These are phyloP conservation scores for Phymastichus coffea DNA, from an alignment of 1,140 invertebrate genomes.

Conservation along the genomic window DNA sequence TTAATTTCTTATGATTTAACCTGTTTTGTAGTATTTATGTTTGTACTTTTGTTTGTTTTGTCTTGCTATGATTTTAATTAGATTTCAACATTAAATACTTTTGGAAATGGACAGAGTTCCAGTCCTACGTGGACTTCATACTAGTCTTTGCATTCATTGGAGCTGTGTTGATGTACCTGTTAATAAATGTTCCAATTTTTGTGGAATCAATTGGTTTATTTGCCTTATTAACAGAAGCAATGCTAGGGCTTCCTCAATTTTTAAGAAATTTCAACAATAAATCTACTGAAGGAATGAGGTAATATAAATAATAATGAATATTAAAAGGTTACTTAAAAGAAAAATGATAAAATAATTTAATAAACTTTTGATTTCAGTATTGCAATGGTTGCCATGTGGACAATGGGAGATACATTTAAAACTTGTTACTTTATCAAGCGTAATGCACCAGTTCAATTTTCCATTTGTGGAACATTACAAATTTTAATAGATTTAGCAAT, in stretches of 20 bases:
- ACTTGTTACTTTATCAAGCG: conserved; percentile 92
- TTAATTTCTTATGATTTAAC: not conserved
- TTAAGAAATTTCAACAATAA: conserved; percentile 84
- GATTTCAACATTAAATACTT: conserved; percentile 91
- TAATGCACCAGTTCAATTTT: conserved; percentile 91
- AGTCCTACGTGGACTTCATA: conserved; percentile 93
- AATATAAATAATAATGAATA: conserved; percentile 26
- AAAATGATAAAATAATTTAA: not conserved
- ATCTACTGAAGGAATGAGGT: conserved; percentile 98
- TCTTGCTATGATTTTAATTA: conserved; percentile 54
- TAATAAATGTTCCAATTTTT: conserved; percentile 78
- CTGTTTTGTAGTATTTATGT: not conserved
- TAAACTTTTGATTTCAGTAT: conserved; percentile 60
- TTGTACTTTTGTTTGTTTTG: conserved; percentile 16
- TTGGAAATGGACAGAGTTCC: conserved; percentile 99
- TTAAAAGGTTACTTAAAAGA: not conserved
- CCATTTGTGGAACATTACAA: conserved; percentile 92
- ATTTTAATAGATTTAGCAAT: conserved; percentile 83
- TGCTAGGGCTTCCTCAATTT: conserved; percentile 93
- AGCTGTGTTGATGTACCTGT: conserved; percentile 83
- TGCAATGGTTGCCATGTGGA: conserved; percentile 97
- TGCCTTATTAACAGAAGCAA: conserved; percentile 94
- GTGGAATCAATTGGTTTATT: conserved; percentile 90
- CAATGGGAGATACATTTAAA: conserved; percentile 92
- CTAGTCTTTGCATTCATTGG: conserved; percentile 80